Percentiles rank a stretch among this genome's conserved stretches.
phyloP scores from a whole-genome alignment of 2,113 vertebrate genomes.

The Eurystomus gularis region DNA sequence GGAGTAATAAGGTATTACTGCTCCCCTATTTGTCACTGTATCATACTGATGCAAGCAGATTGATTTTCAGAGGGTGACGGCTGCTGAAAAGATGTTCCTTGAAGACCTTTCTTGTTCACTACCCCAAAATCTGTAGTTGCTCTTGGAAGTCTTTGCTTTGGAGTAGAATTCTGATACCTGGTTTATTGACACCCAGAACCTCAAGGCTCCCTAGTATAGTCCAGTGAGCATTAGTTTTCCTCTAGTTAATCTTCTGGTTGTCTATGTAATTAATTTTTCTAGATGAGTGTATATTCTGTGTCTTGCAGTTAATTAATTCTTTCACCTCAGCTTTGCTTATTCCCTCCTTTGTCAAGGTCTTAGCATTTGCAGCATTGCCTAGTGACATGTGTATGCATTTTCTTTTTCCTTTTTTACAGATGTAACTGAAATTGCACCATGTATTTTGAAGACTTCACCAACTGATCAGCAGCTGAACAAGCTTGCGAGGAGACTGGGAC shows the following conservation, averaged over 20 bases:
- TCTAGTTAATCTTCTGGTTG: background rate
- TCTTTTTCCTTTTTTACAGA: slow-evolving; percentile 61
- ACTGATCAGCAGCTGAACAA: slow-evolving; percentile 86
- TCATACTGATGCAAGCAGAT: background rate
- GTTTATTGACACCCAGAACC: background rate
- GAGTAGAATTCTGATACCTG: background rate
- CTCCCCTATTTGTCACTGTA: background rate
- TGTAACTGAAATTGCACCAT: slow-evolving; percentile 43
- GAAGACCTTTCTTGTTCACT: background rate
- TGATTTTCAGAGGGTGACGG: background rate
- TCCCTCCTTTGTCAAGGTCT: background rate
- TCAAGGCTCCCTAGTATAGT: background rate
- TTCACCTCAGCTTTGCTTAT: background rate
- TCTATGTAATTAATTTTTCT: background rate
- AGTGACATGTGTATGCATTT: background rate
- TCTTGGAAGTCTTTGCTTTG: background rate
- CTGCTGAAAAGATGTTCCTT: background rate
- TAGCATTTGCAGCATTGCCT: background rate
- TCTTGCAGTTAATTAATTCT: background rate
- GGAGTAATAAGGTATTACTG: background rate
- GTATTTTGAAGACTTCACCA: slow-evolving; percentile 76
- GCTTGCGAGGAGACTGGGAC: slow-evolving; percentile 81
- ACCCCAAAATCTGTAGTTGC: background rate
- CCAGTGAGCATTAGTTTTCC: background rate
- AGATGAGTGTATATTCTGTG: background rate